Evolutionary conservation across 2,797 vertebrate genomes (phyloP), one percentile per base, ranked within the genome.

Genomic region (Fistularia commersonii): DNA sequence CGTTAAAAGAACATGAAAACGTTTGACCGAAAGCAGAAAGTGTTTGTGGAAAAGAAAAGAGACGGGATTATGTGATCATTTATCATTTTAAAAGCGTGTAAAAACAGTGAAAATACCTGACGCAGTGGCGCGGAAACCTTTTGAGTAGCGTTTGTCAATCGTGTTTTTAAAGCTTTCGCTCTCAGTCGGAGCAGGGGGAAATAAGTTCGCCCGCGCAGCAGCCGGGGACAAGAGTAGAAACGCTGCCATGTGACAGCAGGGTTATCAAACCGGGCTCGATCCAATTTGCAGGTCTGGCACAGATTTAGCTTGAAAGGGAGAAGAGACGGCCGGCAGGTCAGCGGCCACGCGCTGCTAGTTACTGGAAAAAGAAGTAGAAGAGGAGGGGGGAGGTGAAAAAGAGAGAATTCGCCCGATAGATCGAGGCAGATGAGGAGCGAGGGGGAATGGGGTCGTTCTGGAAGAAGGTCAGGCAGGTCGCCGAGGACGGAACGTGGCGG

Each of bases 381-480:
- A 40, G 38, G 12, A n/a, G n/a, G n/a, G n/a, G n/a, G n/a, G n/a
- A n/a, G n/a, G n/a, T n/a, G 10, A 34, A 10, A 8, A 23, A 51
- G 15, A 6, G 12, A 7, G 10, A 42, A 45, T 23, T 37, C 31
- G 1, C 45, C 15, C 53, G 11, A 35, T 3, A 4, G 23, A 38
- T 11, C 39, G 11, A 5, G 6, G n/a, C 53, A 46, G 32, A 60
- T 66, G 73, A 62, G 31, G 57, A 65, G 39, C 46, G 50, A 7
- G 5, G 1, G 41, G 46, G 8, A 10, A 83, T 79, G 76, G 76
- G 41, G 35, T 61, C 81, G 9, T 2, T 83, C 8, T 83, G 80
- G 82, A 84, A 68, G 61, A 84, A 79, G 76, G 55, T 82, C 61
- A 64, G 66, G 34, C 66, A 65, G 50, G 57, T 62, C 15, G 66